Evolutionary conservation across 2,113 vertebrate genomes (phyloP).

Genomic region (Lepus americanus): DNA sequence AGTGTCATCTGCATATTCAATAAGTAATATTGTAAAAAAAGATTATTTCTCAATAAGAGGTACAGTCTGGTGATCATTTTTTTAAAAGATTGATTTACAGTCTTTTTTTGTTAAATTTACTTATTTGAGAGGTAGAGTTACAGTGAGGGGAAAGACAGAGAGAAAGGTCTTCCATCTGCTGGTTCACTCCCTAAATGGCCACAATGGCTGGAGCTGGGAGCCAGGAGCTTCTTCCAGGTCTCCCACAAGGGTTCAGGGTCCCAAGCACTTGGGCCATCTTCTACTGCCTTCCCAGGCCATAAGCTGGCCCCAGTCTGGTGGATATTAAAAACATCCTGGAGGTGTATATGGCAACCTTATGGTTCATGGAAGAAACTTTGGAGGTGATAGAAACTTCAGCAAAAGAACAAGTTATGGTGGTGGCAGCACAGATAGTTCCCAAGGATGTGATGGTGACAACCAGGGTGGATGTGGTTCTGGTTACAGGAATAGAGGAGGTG

Average conservation of each 20-base stretch:
- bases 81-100: no score
- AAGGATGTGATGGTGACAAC: neutral
- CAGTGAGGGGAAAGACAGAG: no score
- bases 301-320: neutral
- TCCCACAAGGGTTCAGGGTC: no score
- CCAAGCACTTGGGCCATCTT: no score
- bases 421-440: neutral
- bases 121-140: no score
- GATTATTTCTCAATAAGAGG: neutral
- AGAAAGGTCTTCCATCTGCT: no score
- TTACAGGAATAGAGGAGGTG: neutral
- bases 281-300: no score
- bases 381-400: neutral
- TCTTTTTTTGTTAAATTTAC: no score
- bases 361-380: neutral
- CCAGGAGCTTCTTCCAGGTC: no score
- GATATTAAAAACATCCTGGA: neutral
- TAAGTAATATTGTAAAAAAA: neutral
- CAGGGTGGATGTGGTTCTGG: neutral
- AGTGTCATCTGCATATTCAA: constrained; percentile 62
- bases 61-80: no score
- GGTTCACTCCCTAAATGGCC: no score
- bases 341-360: neutral
- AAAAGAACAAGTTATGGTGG: neutral
- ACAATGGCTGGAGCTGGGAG: no score